Base-by-base conservation (phyloP, 2,888 invertebrate genomes). In the Nemotelus pantherinus region DNA sequence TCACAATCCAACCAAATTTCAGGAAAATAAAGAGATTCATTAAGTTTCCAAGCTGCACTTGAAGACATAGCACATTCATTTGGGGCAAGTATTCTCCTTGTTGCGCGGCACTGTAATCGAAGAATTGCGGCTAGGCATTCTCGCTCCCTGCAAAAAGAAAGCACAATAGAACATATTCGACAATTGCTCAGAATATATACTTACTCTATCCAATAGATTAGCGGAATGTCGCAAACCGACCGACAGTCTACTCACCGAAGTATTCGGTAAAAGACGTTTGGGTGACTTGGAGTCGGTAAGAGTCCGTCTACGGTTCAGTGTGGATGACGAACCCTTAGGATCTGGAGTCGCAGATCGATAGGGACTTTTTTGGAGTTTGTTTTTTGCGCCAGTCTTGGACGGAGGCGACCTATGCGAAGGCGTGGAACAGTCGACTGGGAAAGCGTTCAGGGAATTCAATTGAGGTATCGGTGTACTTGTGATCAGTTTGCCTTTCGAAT, bases 271-370 rank as follows among this genome's bases (percentile, higher is more conserved):
- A n/a, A 39, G n/a, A 25, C 58, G 50, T 50, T 47, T 50, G n/a
- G 79, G 75, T 10, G 79, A 77, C 45, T 76, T 79, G 0, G 75
- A 45, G 10, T 77, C 75, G 10, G 71, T 76, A 5, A 79, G 60
- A 10, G 72, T 47, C 10, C 77, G 55, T 9, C 76, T 9, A 39
- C 76, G 77, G 6, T n/a, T 39, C 25, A 81, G 70, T 39, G 80
- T 68, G 2, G 80, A 44, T 3, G 68, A 67, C 0, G 79, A 25
- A 45, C 5, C 72, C 25, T 80, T 80, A 10, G 79, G 55, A 58
- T 80, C 82, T 2, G 83, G 82, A 9, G 83, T 82, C 7, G 80
- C 79, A 6, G 82, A 79, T 10, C 82, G 64, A 77, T 81, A 81
- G 7, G 83, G 82, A 76, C 81, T 81, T 25, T 82, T 81, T 0